Base-by-base conservation (phyloP, 2,797 vertebrate species). In the Sebastes iracundus region DNA sequence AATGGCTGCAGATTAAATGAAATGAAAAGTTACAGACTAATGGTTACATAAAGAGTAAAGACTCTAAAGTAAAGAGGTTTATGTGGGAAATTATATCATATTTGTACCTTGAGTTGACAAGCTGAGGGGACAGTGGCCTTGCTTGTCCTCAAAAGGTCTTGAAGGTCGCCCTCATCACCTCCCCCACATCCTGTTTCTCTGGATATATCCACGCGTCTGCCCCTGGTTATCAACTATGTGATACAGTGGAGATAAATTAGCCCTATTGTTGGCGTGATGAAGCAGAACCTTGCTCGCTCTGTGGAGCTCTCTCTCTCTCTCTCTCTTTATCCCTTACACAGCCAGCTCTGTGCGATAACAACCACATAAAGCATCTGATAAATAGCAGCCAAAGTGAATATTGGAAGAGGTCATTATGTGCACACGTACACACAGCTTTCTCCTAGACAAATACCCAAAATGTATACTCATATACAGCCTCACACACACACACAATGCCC, bases 361-460 rank as follows among this genome's bases (percentile, higher is more conserved):
- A 71, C 66, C 79, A 61, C 72, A 83, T 77, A 84, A 85, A 87
- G 32, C 82, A 81, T 76, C 76, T 80, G 90, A 92, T 91, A 81
- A 93, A 85, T 73, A 80, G 73, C 66, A 74, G 79, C 81, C 83
- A 87, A 89, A 86, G 84, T 92, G 85, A 91, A 91, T 89, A 84
- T 90, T 68, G 72, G 56, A 66, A 78, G 70, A 87, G 85, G 88
- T 77, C 84, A 78, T 82, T 77, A 84, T 72, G 65, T 55, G 49
- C 38, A 63, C 18, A 16, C 32, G 13, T 49, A 75, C 49, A 4
- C 62, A 62, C 59, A 60, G 69, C 32, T 69, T 53, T 69, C 38
- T 66, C 55, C 60, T 14, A n/a, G 9, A 59, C 18, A 55, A 38
- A 63, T 22, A 42, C 16, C 20, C 28, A 14, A 53, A 77, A 83